These are phyloP conservation scores for Atractosteus spatula DNA, from an alignment of 2,113 vertebrate species.

Conservation along the genomic window DNA sequence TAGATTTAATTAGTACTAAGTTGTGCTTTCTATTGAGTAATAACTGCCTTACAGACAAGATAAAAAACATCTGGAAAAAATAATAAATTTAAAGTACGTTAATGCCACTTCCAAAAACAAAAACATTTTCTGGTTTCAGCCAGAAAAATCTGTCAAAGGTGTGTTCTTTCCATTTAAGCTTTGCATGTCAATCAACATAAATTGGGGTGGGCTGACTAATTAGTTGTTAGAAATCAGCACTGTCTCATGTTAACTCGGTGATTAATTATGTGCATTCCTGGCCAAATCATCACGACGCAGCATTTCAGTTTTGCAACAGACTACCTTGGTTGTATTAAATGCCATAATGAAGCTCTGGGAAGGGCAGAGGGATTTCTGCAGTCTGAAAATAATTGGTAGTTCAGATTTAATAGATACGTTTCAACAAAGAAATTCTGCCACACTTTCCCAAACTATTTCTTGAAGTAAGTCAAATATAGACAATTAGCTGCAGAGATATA, in stretches of 20 bases:
- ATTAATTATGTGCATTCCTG: neutral
- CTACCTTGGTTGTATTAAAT: neutral
- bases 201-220: neutral
- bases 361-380: neutral
- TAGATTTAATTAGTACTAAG: no score
- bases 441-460: neutral
- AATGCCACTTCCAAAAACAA: no score
- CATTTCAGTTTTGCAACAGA: neutral
- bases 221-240: conserved; percentile 4
- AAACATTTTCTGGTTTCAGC: no score
- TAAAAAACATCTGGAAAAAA: no score
- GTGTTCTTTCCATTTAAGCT: no score
- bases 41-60: no score
- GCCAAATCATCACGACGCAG: neutral
- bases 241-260: neutral
- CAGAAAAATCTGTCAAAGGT: no score
- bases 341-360: neutral
- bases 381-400: conserved; percentile 11
- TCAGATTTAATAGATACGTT: neutral
- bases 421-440: neutral
- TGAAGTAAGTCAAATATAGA: no score
- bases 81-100: no score
- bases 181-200: neutral
- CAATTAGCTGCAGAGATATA: no score
- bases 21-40: no score